Base-by-base conservation (phyloP, 2,113 vertebrate genomes). In the Mastomys natalensis region DNA sequence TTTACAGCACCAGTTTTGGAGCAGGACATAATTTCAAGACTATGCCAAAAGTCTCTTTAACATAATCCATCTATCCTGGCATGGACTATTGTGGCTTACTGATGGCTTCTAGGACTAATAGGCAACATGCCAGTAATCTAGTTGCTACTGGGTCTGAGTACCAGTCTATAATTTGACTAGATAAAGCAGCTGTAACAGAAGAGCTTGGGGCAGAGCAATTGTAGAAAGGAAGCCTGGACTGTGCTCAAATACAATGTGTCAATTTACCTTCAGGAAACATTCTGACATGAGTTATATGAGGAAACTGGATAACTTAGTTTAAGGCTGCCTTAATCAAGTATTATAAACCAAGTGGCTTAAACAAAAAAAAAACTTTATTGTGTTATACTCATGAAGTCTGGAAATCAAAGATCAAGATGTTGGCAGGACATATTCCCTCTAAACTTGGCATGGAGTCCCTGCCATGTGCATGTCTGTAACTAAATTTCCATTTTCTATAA, bases 1-100 rank as follows among this genome's bases (percentile, higher is more conserved):
- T 73, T 93, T 90, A 37, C 60, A 76, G 26, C 60, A 87, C 51
- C 55, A 70, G 31, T 64, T 82, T 78, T 55, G 45, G 10, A 2
- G 0, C 7, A 82, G 15, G n/a, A 91, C 77, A 64, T 17, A 82
- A 74, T 95, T 89, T 93, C 0, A 1, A 66, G 2, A 9, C 55
- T 55, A 13, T 34, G 19, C 60, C 84, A 81, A 40, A 94, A 87
- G 40, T 70, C 40, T 93, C 84, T 74, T 95, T 86, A 85, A 87
- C 29, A 62, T 64, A n/a, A 55, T 43, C 64, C 24, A 1, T 72
- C 24, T 24, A 64, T 26, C 2, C 26, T 66, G 21, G 51, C 37
- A 17, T 6, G 17, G 29, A 5, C 58, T 31, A 53, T 1, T 29
- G 0, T 55, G 37, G 6, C 13, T 45, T 77, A 48, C 1, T n/a